Base-by-base conservation (phyloP, 2,113 vertebrate genomes). In the Thalassoma bifasciatum region DNA sequence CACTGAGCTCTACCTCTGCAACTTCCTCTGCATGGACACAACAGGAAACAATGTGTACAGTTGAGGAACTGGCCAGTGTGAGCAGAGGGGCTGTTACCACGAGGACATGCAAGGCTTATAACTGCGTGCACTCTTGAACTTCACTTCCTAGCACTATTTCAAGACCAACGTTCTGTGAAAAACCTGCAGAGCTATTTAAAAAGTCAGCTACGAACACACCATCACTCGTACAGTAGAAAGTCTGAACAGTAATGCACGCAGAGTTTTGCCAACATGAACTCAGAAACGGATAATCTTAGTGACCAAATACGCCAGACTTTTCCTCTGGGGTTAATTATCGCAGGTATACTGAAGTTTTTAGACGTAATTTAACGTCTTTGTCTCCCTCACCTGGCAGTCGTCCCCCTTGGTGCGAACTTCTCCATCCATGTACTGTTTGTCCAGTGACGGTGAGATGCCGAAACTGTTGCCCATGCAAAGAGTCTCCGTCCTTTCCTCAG, bases 401-500 rank as follows among this genome's bases (percentile, higher is more conserved):
- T 99, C 98, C 30, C 95, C 95, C 93, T 97, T 99, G 80, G 96
- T 98, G 82, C 94, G 95, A 77, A 99, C 96, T 56, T 95, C 93
- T 65, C 98, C 98, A 24, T 84, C 95, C 96, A 98, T 97, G 90
- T 94, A 94, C 77, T 99, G 97, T 19, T 96, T 98, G 64, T 97
- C 96, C 91, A 98, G 75, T 14, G 97, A 96, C 5, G 98, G 96
- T 2, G 94, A 95, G 90, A 99, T 97, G 51, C 97, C 98, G 66
- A 99, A 98, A 84, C 97, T 98, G 90, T 99, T 99, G 76, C 98
- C 98, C 97, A 99, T 98, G 66, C 97, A 98, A 16, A 99, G 95
- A 57, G 90, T 96, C 93, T 99, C 97, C n/a, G 87, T 83, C 88
- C 94, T 93, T 46, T 95, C 94, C 67, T 98, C 96, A 19, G 89